Evolutionary conservation across 2,888 invertebrate genomes (phyloP).

Genomic region (Teleiodes luculella): DNA sequence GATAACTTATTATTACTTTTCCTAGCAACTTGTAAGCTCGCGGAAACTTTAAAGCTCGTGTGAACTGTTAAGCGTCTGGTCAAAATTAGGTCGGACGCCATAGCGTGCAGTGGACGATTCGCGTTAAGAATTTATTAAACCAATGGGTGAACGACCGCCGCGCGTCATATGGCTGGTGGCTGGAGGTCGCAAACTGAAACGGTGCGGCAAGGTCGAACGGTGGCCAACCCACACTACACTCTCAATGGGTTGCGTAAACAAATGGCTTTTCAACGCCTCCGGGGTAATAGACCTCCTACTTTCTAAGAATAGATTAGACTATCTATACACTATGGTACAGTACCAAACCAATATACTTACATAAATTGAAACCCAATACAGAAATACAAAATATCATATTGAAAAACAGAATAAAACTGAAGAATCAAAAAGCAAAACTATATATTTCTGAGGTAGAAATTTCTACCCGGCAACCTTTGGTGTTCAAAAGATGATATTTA

Average conservation of each 20-base stretch:
- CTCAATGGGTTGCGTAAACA: constrained; percentile 15
- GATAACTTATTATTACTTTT: no score
- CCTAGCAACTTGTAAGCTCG: no score
- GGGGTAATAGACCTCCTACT: neutral
- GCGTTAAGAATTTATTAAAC: constrained; percentile 48
- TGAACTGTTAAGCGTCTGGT: neutral
- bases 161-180: constrained; percentile 48
- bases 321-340: neutral
- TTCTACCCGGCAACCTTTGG: no score
- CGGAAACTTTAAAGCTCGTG: neutral
- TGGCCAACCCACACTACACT: neutral
- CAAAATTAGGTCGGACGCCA: constrained; percentile 53
- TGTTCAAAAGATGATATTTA: no score
- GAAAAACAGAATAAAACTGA: no score
- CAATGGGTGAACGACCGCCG: constrained; percentile 59
- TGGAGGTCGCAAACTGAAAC: constrained; percentile 59
- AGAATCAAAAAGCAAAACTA: no score
- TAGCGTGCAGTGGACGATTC: constrained; percentile 28
- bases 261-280: neutral
- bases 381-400: no score
- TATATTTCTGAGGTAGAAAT: no score
- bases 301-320: neutral
- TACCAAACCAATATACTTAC: no score
- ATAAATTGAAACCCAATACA: no score
- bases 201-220: constrained; percentile 54